phyloP scores from a whole-genome alignment of 2,113 vertebrate genomes.

The Takifugu bimaculatus region DNA sequence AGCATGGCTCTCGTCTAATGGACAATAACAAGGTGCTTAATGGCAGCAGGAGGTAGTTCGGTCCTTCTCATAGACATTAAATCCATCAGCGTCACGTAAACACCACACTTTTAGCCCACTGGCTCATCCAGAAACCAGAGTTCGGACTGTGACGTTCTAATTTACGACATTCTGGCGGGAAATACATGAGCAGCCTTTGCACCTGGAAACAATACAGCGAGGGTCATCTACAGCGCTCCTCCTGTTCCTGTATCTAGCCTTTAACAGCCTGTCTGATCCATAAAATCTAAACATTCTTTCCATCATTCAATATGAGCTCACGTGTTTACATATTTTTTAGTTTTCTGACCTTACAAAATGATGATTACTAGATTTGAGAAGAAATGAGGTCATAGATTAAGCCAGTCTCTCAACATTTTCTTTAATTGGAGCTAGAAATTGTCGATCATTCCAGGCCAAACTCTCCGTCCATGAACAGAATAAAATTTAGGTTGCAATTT shows the following conservation, averaged over 20 bases:
- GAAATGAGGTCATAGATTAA: neutral
- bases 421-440: conserved; percentile 22
- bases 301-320: conserved; percentile 6
- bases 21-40: conserved; percentile 60
- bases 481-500: conserved; percentile 25
- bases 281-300: conserved; percentile 25
- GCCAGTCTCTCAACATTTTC: conserved; percentile 2
- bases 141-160: conserved; percentile 25
- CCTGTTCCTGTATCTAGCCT: conserved; percentile 7
- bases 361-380: too few species aligned
- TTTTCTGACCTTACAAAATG: too few species aligned
- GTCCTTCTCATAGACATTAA: conserved; percentile 55
- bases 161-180: conserved; percentile 33
- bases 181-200: conserved; percentile 19
- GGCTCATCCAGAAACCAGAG: conserved; percentile 37
- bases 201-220: conserved; percentile 13
- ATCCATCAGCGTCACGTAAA: conserved; percentile 63
- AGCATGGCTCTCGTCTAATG: conserved; percentile 61
- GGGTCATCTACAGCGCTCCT: conserved; percentile 5
- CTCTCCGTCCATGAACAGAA: conserved; percentile 16
- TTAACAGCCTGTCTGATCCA: neutral
- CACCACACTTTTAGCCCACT: conserved; percentile 39
- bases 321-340: neutral
- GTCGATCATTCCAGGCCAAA: conserved; percentile 30
- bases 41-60: conserved; percentile 42